A percentile compares a stretch with the other conserved stretches of the same genome.
Evolutionary conservation across 2,888 invertebrate genomes (phyloP).

Genomic region (Ptychoptera contaminata): DNA sequence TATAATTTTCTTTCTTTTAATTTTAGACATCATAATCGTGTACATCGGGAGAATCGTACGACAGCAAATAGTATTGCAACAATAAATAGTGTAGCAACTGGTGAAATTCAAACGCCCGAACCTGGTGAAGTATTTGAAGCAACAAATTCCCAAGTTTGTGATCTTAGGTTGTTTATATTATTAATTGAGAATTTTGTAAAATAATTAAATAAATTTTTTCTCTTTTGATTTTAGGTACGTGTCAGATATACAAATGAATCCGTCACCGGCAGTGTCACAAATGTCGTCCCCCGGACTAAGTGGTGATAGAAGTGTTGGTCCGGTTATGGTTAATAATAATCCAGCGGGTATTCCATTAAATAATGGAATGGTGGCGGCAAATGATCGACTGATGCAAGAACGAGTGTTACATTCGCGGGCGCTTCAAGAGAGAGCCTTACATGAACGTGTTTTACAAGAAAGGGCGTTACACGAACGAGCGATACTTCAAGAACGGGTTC

Average conservation of each 20-base stretch:
- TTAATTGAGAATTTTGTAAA: not conserved
- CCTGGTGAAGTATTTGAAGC: conserved; percentile 16
- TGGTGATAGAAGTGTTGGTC: not conserved
- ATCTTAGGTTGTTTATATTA: conserved; percentile 13
- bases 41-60: conserved; percentile 47
- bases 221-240: conserved; percentile 13
- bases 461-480: conserved; percentile 7
- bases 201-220: not conserved
- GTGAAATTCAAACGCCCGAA: conserved; percentile 10
- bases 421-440: conserved; percentile 10
- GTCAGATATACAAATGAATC: conserved; percentile 15
- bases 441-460: conserved; percentile 14
- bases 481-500: conserved; percentile 11
- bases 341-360: not conserved
- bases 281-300: conserved; percentile 12
- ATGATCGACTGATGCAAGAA: conserved; percentile 15
- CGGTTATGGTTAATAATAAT: conserved; percentile 7
- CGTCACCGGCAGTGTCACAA: conserved; percentile 16
- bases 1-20: too few relatives aligned
- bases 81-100: conserved; percentile 34
- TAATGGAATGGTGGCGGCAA: conserved; percentile 6
- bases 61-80: conserved; percentile 38
- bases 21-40: conserved; percentile 51
- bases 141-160: conserved; percentile 17
- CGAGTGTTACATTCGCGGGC: conserved; percentile 11